Evolutionary conservation across 2,888 invertebrate species (phyloP), one percentile per base, ranked within the genome.

Genomic region (Lampropteryx suffumata): DNA sequence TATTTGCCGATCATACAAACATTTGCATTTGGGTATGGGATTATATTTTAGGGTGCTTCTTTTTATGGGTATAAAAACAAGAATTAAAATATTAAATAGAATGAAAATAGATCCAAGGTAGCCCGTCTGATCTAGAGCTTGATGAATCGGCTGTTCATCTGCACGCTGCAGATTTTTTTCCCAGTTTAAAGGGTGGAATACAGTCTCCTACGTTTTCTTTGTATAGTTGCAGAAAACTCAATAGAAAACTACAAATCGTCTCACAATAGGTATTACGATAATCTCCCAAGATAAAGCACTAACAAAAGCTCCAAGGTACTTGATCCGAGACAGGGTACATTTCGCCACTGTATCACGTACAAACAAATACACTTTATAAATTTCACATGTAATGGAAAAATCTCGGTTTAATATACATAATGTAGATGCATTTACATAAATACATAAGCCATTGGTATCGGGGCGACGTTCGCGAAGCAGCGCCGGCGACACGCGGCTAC

Each of bases 351-450:
- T 55, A 50, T 53, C 54, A 53, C 47, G 46, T 37, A 53, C 36
- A 50, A 39, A 54, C 51, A 61, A 56, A 60, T 47, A 46, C 55
- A 61, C 56, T 61, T 61, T 50, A 60, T 52, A 58, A 56, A 57
- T 51, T 17, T 55, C 57, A 57, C 61, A 69, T 69, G 65, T 69
- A 66, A 70, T 64, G 67, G 65, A 75, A 76, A 76, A 77, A 73
- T 74, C 73, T 68, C 64, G 61, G 64, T 65, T 71, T 68, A 72
- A 74, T 72, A 69, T 66, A 68, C 69, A 73, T 71, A 73, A 70
- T 71, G 67, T 73, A 64, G 69, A 65, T 55, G 65, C 70, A 79
- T 77, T 76, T 70, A 71, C 78, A 77, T 77, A 79, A 76, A 74
- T 75, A 77, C 73, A 71, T 64, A 58, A 63, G 64, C 62, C 56